These are phyloP conservation scores for Manis crassicaudata DNA, from an alignment of 2,797 vertebrate genomes.

Conservation along the genomic window DNA sequence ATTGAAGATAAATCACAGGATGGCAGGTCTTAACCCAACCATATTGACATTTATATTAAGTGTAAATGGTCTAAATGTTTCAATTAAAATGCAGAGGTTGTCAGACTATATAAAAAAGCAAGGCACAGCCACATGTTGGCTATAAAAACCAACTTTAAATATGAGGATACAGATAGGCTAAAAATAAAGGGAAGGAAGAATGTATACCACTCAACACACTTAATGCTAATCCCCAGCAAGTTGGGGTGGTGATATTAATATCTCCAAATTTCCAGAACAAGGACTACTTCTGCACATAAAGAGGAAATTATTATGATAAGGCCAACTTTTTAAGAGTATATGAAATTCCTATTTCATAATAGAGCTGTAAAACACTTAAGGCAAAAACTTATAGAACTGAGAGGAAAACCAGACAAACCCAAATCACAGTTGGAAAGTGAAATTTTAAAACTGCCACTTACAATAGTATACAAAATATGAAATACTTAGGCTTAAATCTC, in stretches of 20 bases:
- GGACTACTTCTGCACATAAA: not conserved
- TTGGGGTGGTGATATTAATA: too few relatives aligned
- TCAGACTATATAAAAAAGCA: not conserved
- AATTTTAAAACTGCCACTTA: not conserved
- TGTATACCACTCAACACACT: accelerated
- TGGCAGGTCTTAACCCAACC: not conserved
- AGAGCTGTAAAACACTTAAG: not conserved
- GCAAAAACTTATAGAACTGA: not conserved
- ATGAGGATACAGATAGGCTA: not conserved
- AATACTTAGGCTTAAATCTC: not conserved
- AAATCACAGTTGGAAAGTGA: not conserved
- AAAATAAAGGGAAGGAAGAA: not conserved
- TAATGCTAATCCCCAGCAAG: not conserved
- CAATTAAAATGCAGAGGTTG: not conserved
- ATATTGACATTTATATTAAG: not conserved
- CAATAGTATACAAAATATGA: not conserved
- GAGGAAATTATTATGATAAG: not conserved
- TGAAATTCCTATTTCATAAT: not conserved
- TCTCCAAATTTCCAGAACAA: not conserved
- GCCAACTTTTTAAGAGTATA: not conserved
- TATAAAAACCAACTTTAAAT: not conserved
- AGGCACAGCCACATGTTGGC: too few relatives aligned
- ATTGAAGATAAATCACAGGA: not conserved
- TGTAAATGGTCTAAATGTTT: not conserved
- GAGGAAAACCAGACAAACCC: not conserved